Evolutionary conservation across 2,888 invertebrate species (phyloP).

Genomic region (Tiliacea aurago): DNA sequence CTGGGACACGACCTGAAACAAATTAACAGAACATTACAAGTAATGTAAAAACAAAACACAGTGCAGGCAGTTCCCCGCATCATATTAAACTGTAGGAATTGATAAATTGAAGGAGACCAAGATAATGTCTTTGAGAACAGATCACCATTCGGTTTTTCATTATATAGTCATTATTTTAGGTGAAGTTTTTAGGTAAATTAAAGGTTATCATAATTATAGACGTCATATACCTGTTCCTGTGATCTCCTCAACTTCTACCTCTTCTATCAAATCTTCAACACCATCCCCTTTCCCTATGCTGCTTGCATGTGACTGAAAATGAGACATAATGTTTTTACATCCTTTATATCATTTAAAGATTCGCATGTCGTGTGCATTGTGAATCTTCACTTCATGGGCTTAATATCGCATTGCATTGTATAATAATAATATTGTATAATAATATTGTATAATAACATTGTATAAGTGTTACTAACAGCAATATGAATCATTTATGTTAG

Average conservation of each 20-base stretch:
- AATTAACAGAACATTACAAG: background rate
- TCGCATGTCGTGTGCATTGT: background rate
- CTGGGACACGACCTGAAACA: conserved; percentile 86
- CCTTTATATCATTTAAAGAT: background rate
- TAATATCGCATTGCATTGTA: too few species aligned
- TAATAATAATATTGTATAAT: too few species aligned
- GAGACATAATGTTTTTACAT: conserved; percentile 9
- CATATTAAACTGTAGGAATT: background rate
- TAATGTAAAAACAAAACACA: background rate
- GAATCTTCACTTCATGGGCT: background rate
- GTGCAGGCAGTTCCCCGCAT: background rate
- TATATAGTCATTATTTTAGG: too few species aligned
- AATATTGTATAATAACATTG: too few species aligned
- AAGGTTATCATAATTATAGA: background rate
- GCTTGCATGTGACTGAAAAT: conserved; percentile 80
- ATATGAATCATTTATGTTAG: too few species aligned
- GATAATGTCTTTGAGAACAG: background rate
- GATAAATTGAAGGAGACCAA: background rate
- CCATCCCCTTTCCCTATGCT: conserved; percentile 63
- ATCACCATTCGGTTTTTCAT: background rate
- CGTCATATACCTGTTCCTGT: conserved; percentile 90
- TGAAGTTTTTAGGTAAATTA: background rate
- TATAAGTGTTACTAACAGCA: too few species aligned
- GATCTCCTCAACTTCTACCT: conserved; percentile 91
- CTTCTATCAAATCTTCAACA: conserved; percentile 65